Percentiles rank a stretch among this genome's conserved stretches.
Evolutionary conservation across 2,888 invertebrate genomes (phyloP).

Genomic region (Xylophagus ater): DNA sequence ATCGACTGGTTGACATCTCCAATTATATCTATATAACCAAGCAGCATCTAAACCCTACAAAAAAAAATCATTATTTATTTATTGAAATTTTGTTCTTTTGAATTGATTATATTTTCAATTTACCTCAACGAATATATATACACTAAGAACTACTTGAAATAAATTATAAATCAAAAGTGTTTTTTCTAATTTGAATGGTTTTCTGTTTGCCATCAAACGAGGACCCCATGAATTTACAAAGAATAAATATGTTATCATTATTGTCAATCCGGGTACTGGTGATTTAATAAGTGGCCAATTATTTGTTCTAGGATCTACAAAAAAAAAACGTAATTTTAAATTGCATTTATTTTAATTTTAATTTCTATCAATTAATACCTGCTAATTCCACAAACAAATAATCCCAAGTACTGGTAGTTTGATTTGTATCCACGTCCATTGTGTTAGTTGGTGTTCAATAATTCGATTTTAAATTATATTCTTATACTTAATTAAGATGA

Average conservation of each 20-base stretch:
- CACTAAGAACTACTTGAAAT: slow-evolving; percentile 72
- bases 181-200: slow-evolving; percentile 70
- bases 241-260: slow-evolving; percentile 56
- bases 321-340: slow-evolving; percentile 6
- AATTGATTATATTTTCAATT: slow-evolving; percentile 7
- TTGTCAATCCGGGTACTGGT: slow-evolving; percentile 55
- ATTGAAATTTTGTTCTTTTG: background rate
- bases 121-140: slow-evolving; percentile 55
- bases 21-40: slow-evolving; percentile 74
- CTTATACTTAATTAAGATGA: too few relatives aligned
- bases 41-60: slow-evolving; percentile 61
- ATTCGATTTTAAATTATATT: slow-evolving; percentile 1
- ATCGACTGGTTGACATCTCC: slow-evolving; percentile 87
- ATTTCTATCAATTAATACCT: slow-evolving; percentile 41
- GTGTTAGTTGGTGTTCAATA: slow-evolving; percentile 19
- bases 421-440: slow-evolving; percentile 51
- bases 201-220: slow-evolving; percentile 72
- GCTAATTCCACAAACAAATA: slow-evolving; percentile 53
- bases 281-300: slow-evolving; percentile 56
- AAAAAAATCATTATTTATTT: slow-evolving; percentile 4
- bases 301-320: slow-evolving; percentile 51
- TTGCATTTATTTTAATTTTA: background rate
- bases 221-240: slow-evolving; percentile 73
- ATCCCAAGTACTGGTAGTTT: slow-evolving; percentile 50
- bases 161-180: slow-evolving; percentile 78